These are phyloP conservation scores for Centropus bengalensis DNA, from an alignment of 2,113 vertebrate species.

Conservation along the genomic window DNA sequence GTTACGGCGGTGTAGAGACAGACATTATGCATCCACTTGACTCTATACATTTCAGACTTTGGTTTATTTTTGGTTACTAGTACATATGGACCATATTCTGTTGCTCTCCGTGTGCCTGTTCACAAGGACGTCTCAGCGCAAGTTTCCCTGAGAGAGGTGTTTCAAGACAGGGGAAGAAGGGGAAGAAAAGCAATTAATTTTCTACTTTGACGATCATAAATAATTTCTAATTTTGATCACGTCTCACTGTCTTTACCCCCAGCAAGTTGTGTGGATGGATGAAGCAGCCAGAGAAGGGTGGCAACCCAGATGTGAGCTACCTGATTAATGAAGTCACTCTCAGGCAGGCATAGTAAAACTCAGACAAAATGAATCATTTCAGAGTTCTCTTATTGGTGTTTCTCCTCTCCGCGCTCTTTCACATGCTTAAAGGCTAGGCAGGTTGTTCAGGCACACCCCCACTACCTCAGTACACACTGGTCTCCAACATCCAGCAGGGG, in stretches of 20 bases:
- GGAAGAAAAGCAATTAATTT: slow-evolving; percentile 42
- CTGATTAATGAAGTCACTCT: slow-evolving; percentile 27
- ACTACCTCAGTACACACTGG: not conserved
- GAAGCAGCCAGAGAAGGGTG: not conserved
- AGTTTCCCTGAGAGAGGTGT: slow-evolving; percentile 15
- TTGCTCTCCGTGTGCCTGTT: slow-evolving; percentile 75
- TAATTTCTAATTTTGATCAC: slow-evolving; percentile 17
- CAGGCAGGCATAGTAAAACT: slow-evolving; percentile 46
- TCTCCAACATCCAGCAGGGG: not conserved
- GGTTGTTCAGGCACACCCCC: not conserved
- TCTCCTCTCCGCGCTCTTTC: not conserved
- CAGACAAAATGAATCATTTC: slow-evolving; percentile 50
- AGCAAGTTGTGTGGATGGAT: slow-evolving; percentile 19
- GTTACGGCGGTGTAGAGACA: slow-evolving; percentile 58
- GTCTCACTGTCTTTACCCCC: not conserved
- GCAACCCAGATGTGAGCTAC: slow-evolving; percentile 24
- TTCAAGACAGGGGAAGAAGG: not conserved
- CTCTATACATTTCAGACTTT: slow-evolving; percentile 70
- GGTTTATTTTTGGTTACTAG: slow-evolving; percentile 74
- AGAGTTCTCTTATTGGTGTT: not conserved
- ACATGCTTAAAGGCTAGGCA: not conserved
- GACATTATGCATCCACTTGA: slow-evolving; percentile 44
- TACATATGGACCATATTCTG: slow-evolving; percentile 77
- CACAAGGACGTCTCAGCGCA: slow-evolving; percentile 55
- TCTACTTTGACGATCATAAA: slow-evolving; percentile 32